Base-by-base conservation (phyloP, 2,888 invertebrate species). In the Platycheirus rosarum region DNA sequence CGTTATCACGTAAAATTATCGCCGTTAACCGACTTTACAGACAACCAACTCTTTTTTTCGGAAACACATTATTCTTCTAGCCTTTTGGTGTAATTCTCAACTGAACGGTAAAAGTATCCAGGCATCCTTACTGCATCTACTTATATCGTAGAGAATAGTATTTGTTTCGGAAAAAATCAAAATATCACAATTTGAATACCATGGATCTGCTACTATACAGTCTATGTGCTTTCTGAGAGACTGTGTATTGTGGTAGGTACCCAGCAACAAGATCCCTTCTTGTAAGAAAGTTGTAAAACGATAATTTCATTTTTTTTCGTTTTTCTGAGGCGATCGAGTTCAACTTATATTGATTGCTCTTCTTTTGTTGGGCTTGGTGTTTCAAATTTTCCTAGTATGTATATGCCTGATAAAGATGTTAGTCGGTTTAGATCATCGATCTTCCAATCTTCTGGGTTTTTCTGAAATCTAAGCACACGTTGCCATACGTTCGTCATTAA, bases 401-500 rank as follows among this genome's bases (percentile, higher is more conserved):
- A 26, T 26, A 49, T 8, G 2, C 48, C 48, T 6, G 49, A 49
- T 1, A 49, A n/a, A 9, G 26, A 29, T 29, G 49, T 49, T 29
- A 49, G 13, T 16, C 48, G 6, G 11, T 23, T 48, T 11, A 48
- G 18, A 48, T 48, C 48, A 48, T 48, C 6, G 48, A 26, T 13
- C 26, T 23, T 26, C 26, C 23, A 9, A 35, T 20, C 2, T 23
- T 20, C 8, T 23, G 2, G 1, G 2, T 3, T 9, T 49, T 51
- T 6, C n/a, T 37, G 1, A 51, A 26, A 46, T 40, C 37, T 11
- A 26, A 40, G 5, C 49, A 65, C 0, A 49, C 4, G 6, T 9
- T 11, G 5, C 20, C 23, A 26, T 65, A 60, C 7, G 44, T 60
- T 46, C 44, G 60, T 0, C n/a, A n/a, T n/a, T n/a, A n/a, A n/a